These are phyloP conservation scores for Andinoacara biseriatus DNA, from an alignment of 2,113 vertebrate species.

Conservation along the genomic window DNA sequence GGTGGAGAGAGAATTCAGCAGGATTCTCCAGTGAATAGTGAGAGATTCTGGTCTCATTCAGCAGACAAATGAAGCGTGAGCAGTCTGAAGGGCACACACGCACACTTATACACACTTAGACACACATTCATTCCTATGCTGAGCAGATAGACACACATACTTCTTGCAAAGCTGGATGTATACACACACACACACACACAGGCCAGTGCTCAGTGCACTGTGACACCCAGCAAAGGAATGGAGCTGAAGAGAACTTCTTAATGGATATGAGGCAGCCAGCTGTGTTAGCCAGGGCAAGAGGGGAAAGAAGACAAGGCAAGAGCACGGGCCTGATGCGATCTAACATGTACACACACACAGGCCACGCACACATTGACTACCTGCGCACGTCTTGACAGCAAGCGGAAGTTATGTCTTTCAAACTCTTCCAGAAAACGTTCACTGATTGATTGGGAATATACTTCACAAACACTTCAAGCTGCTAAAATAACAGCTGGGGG, in stretches of 20 bases:
- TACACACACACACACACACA: not conserved
- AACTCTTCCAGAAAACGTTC: conserved; percentile 25
- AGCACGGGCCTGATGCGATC: conserved; percentile 29
- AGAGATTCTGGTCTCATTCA: conserved; percentile 77
- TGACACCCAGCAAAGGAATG: conserved; percentile 56
- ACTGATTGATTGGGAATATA: conserved; percentile 59
- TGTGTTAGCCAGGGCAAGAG: conserved; percentile 54
- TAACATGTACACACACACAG: not conserved
- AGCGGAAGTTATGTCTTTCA: conserved; percentile 21
- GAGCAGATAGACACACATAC: conserved; percentile 35
- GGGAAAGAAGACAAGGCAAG: conserved; percentile 26
- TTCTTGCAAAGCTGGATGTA: not conserved
- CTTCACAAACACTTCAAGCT: conserved; percentile 33
- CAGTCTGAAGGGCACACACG: conserved; percentile 62
- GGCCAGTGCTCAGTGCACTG: conserved; percentile 50
- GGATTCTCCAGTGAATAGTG: conserved; percentile 68
- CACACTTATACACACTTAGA: conserved; percentile 38
- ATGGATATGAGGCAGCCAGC: conserved; percentile 66
- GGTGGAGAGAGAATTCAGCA: conserved; percentile 60
- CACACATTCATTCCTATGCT: conserved; percentile 20
- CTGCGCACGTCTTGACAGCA: not conserved
- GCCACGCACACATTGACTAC: conserved; percentile 3
- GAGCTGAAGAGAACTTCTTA: conserved; percentile 66
- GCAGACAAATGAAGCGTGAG: conserved; percentile 75
- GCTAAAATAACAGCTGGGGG: conserved; percentile 60